Conservation (phyloP, 2,888 invertebrate genomes). For the Habroteleia sp. region DNA sequence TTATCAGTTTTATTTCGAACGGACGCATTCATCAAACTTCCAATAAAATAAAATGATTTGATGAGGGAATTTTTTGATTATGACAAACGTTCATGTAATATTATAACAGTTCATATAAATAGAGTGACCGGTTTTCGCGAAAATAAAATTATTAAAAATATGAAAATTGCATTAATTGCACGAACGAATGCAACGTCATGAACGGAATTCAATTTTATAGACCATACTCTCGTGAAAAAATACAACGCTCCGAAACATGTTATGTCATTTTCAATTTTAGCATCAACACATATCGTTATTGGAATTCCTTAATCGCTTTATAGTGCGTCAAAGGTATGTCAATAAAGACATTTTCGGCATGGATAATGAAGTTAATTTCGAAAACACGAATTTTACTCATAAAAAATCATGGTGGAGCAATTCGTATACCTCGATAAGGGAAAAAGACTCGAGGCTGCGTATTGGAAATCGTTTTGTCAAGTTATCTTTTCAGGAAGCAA, state of each 20-base stretch:
- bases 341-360: conserved; percentile 11
- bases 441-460: neutral
- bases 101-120: too few relatives aligned
- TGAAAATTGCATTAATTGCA: too few relatives aligned
- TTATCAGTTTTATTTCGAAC: conserved; percentile 1
- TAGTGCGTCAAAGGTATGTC: conserved; percentile 2
- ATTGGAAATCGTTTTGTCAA: conserved; percentile 29
- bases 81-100: too few relatives aligned
- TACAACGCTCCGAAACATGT: neutral
- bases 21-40: conserved; percentile 8
- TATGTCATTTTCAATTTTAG: conserved; percentile 9
- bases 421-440: conserved; percentile 5
- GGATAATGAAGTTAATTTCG: conserved; percentile 24
- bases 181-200: too few relatives aligned
- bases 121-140: too few relatives aligned
- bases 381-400: conserved; percentile 2
- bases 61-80: conserved; percentile 28
- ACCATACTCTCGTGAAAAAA: neutral
- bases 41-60: conserved; percentile 23
- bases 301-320: conserved; percentile 7
- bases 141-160: too few relatives aligned
- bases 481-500: conserved; percentile 8
- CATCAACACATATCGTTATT: conserved; percentile 2
- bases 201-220: too few relatives aligned
- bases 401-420: conserved; percentile 2